These are phyloP conservation scores for Oceanites oceanicus DNA, from an alignment of 2,113 vertebrate species.

Conservation along the genomic window DNA sequence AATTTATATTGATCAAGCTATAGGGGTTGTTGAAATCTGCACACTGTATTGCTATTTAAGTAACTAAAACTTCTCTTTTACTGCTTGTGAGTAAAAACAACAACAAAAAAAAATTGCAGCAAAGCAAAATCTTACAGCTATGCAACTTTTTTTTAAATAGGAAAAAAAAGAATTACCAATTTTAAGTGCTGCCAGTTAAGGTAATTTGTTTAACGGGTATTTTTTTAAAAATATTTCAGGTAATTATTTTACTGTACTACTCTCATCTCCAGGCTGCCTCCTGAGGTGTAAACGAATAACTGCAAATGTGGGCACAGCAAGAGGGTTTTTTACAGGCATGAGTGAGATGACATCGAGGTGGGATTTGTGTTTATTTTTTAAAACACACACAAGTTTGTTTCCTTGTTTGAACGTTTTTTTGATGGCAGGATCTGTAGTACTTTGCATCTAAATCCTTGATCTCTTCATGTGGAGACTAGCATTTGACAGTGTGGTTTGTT, in stretches of 20 bases:
- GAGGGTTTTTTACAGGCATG: neutral
- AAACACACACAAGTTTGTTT: neutral
- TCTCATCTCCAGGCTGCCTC: conserved; percentile 71
- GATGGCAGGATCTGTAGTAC: conserved; percentile 61
- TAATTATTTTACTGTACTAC: conserved; percentile 75
- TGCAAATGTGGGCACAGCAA: conserved; percentile 41
- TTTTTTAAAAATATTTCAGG: conserved; percentile 72
- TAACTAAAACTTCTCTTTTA: conserved; percentile 54
- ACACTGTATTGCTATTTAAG: conserved; percentile 47
- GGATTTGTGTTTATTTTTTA: conserved; percentile 60
- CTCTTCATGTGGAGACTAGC: conserved; percentile 51
- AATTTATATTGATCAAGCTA: conserved; percentile 55
- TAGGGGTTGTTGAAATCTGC: conserved; percentile 42
- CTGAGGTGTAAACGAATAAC: conserved; percentile 56
- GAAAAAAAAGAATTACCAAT: conserved; percentile 46
- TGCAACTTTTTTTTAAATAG: conserved; percentile 74
- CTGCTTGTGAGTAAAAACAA: conserved; percentile 50
- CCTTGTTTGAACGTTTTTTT: conserved; percentile 47
- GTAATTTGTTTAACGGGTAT: conserved; percentile 81
- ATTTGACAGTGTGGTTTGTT: conserved; percentile 58
- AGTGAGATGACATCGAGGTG: conserved; percentile 51
- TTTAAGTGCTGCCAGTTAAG: conserved; percentile 74
- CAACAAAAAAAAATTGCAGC: conserved; percentile 50
- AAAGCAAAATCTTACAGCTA: conserved; percentile 77
- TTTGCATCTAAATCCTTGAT: conserved; percentile 63